Percentiles rank a stretch among this genome's conserved stretches.
phyloP scores from a whole-genome alignment of 2,888 invertebrate species.

The Epirrhoe tristata region DNA sequence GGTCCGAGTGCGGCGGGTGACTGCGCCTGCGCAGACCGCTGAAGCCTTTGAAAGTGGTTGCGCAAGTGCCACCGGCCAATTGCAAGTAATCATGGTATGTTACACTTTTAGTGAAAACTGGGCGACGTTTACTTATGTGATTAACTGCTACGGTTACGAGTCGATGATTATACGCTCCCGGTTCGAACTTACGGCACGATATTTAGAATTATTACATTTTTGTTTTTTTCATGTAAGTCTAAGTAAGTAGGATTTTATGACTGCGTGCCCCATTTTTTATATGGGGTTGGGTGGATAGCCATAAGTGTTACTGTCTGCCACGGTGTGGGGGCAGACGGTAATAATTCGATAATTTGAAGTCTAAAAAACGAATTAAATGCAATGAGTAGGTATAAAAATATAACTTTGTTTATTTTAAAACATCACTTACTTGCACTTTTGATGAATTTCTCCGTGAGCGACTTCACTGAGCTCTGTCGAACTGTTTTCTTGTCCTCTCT shows the following conservation, averaged over 20 bases:
- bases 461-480: constrained; percentile 90
- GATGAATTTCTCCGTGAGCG: constrained; percentile 91
- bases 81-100: constrained; percentile 26
- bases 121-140: constrained; percentile 8
- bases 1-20: constrained; percentile 16
- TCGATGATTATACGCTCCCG: not conserved
- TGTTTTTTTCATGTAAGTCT: too few relatives aligned
- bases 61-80: constrained; percentile 22
- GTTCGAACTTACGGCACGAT: not conserved
- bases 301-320: too few relatives aligned
- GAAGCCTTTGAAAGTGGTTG: constrained; percentile 35
- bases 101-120: constrained; percentile 26
- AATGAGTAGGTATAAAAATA: too few relatives aligned
- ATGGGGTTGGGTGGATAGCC: too few relatives aligned
- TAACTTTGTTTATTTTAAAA: too few relatives aligned
- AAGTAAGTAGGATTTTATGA: too few relatives aligned
- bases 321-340: too few relatives aligned
- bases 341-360: too few relatives aligned
- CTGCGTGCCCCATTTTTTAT: too few relatives aligned
- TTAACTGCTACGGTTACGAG: constrained; percentile 1
- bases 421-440: constrained; percentile 85
- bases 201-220: not conserved
- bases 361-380: too few relatives aligned
- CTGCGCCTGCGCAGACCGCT: constrained; percentile 21
- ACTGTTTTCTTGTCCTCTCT: constrained; percentile 78